These are phyloP conservation scores for Ornithoptera priamus DNA, from an alignment of 2,888 invertebrate species.

Conservation along the genomic window DNA sequence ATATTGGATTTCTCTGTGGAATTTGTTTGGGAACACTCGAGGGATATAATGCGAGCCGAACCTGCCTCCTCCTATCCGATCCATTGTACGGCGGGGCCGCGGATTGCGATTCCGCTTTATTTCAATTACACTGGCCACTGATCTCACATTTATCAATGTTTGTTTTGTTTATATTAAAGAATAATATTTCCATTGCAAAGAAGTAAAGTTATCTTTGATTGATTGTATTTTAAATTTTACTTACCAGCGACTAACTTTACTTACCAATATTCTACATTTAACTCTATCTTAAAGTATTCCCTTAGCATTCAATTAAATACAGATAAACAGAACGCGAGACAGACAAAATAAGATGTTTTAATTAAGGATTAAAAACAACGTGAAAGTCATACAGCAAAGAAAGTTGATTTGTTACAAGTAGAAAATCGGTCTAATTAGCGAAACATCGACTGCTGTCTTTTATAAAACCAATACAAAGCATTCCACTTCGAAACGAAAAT, in stretches of 20 bases:
- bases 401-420: background rate
- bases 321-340: no score
- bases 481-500: conserved; percentile 16
- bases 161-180: background rate
- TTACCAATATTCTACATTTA: no score
- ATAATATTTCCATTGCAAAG: background rate
- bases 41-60: conserved; percentile 59
- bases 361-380: no score
- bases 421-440: conserved; percentile 15
- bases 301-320: no score
- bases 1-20: conserved; percentile 65
- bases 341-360: no score
- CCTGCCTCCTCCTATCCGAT: conserved; percentile 53
- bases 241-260: no score
- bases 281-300: no score
- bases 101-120: conserved; percentile 38
- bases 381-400: background rate
- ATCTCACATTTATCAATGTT: conserved; percentile 23
- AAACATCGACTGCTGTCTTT: conserved; percentile 28
- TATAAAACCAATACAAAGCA: conserved; percentile 21
- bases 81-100: conserved; percentile 40
- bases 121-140: conserved; percentile 34
- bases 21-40: conserved; percentile 56
- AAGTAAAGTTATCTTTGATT: background rate
- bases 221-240: background rate